Evolutionary conservation across 2,113 vertebrate species (phyloP), one percentile per base, ranked within the genome.

Genomic region (Raja brachyura): DNA sequence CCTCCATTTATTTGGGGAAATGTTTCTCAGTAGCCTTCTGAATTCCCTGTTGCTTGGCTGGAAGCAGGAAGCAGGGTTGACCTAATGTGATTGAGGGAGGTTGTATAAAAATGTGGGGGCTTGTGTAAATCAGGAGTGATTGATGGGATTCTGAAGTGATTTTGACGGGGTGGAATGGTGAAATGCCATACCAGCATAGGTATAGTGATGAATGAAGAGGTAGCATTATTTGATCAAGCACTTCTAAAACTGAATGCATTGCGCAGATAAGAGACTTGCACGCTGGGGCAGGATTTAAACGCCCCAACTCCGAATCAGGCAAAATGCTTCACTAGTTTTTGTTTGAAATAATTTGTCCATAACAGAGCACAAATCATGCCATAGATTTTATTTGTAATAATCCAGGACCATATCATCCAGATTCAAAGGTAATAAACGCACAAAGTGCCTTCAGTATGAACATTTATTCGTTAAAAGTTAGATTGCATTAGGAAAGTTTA

Each of bases 11-110:
- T 93, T 93, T 93, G 59, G 68, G 90, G 78, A 93, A 93, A 93
- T 93, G 63, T 68, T 61, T 93, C 92, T 85, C 92, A 59, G 77
- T 78, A 75, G 90, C 61, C 93, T 93, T 93, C 77, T 86, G 83
- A 93, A 83, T 74, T 70, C 81, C 93, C 92, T 61, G 85, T 86
- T 77, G 39, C 93, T 93, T 85, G 59, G 79, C 88, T 93, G 81
- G 93, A 81, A 93, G 85, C 93, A 93, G 93, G 90, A 93, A 93
- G 93, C 76, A 93, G 70, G 54, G 48, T 75, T 93, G 93, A 48
- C 68, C 93, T 93, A 88, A 93, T 93, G 93, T 93, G 93, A 93
- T 93, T 93, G 93, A 88, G 70, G 70, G 92, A 88, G 85, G 68
- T 92, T 92, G 90, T 92, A 48, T 73, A 92, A 92, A 90, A 92